These are phyloP conservation scores for Lethenteron camtschaticum DNA, from an alignment of 2,113 vertebrate genomes.

Conservation along the genomic window DNA sequence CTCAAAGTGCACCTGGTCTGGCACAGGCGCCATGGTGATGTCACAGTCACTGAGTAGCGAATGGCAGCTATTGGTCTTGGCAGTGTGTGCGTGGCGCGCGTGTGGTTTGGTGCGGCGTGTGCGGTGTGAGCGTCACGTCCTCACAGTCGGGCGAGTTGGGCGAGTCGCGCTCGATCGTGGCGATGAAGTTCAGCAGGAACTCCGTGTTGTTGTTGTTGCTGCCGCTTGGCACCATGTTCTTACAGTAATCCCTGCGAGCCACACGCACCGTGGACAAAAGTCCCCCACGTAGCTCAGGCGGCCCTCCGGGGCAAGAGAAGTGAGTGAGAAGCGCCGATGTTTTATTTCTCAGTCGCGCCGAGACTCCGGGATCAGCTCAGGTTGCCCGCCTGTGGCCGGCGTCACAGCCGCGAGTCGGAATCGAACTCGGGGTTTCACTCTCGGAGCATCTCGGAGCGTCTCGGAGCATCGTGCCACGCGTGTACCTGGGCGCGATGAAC, in stretches of 20 bases:
- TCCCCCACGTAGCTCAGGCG: too few relatives aligned
- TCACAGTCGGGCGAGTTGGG: conserved; percentile 96
- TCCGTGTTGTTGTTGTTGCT: conserved; percentile 93
- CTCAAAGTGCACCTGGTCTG: too few relatives aligned
- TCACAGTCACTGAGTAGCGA: too few relatives aligned
- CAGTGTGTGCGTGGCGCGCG: too few relatives aligned
- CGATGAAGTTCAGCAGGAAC: conserved; percentile 93
- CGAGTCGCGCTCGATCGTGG: conserved; percentile 96
- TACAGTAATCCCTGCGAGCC: conserved; percentile 85
- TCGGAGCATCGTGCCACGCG: conserved; percentile 19
- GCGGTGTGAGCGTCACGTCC: conserved; percentile 14
- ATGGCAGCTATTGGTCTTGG: too few relatives aligned
- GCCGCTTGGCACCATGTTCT: conserved; percentile 43
- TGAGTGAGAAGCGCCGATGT: neutral
- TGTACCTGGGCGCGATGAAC: conserved; percentile 99
- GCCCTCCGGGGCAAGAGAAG: neutral
- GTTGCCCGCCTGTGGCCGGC: too few relatives aligned
- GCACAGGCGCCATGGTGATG: too few relatives aligned
- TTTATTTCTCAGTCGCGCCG: neutral
- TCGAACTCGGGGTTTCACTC: too few relatives aligned
- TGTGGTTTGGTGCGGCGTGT: too few relatives aligned
- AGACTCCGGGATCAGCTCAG: too few relatives aligned
- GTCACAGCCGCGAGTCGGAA: too few relatives aligned
- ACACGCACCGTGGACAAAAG: neutral
- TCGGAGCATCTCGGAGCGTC: too few relatives aligned